phyloP scores from a whole-genome alignment of 2,113 vertebrate species.

The Callipepla californica region DNA sequence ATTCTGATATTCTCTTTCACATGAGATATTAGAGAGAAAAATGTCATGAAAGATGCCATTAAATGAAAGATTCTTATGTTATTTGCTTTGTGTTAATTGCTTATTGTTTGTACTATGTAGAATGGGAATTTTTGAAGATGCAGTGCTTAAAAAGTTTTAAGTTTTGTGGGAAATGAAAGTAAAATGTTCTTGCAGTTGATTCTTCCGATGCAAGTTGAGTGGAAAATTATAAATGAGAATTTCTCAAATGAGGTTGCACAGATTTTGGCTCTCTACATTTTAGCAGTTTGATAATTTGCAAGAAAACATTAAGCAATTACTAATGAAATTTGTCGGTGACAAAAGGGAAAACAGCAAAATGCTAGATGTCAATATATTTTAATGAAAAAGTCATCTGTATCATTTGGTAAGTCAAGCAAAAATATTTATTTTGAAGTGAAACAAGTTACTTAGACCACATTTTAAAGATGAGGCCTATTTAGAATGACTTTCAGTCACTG shows the following conservation, averaged over 20 bases:
- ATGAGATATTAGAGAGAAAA: background rate
- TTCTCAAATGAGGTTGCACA: background rate
- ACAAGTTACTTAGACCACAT: background rate
- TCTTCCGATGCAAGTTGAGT: background rate
- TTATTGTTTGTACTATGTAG: background rate
- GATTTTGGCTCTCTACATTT: accelerated
- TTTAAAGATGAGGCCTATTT: background rate
- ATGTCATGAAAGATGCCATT: background rate
- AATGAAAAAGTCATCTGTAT: background rate
- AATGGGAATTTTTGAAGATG: background rate
- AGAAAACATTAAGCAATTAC: background rate
- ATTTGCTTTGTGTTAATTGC: background rate
- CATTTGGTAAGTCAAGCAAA: background rate
- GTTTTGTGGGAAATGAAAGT: background rate
- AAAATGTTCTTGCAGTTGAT: background rate
- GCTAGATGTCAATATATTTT: background rate
- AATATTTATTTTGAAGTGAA: background rate
- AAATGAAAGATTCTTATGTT: background rate
- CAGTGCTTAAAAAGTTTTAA: background rate
- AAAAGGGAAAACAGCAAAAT: background rate
- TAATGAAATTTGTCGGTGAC: background rate
- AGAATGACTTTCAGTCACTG: background rate
- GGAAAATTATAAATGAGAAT: background rate
- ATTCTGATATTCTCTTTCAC: background rate
- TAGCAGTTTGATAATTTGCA: background rate